phyloP scores from a whole-genome alignment of 2,113 vertebrate species.

The Aramus guarauna region DNA sequence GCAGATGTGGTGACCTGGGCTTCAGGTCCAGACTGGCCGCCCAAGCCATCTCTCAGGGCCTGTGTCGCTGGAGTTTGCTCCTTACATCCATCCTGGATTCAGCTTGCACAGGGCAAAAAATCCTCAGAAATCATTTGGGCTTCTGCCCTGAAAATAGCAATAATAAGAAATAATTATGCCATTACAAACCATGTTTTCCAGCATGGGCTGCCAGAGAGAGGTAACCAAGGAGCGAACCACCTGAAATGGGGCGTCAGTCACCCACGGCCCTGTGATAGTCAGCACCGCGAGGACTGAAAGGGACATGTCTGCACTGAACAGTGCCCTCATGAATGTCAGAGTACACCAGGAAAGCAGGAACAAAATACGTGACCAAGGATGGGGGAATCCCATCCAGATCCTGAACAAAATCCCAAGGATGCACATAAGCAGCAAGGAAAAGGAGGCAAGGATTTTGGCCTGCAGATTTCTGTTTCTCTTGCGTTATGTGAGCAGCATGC shows the following conservation, averaged over 20 bases:
- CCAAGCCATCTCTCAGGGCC: background rate
- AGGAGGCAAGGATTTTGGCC: background rate
- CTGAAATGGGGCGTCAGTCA: background rate
- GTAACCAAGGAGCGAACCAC: background rate
- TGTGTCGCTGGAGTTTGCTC: background rate
- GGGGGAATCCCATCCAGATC: background rate
- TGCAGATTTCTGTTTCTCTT: background rate
- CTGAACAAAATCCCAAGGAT: background rate
- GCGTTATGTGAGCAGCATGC: background rate
- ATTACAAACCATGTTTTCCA: background rate
- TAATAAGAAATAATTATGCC: background rate
- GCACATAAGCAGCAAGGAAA: background rate
- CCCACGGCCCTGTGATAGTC: background rate
- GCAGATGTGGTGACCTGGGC: background rate
- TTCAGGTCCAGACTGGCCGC: accelerated
- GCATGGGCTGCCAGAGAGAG: background rate
- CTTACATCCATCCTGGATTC: background rate
- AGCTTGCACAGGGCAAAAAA: background rate
- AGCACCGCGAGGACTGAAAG: background rate
- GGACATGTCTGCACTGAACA: background rate
- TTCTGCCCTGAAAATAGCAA: background rate
- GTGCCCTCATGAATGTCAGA: background rate
- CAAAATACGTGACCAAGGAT: background rate
- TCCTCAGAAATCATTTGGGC: background rate
- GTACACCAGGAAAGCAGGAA: background rate